Evolutionary conservation across 2,888 invertebrate genomes (phyloP).

Genomic region (Xestia xanthographa): DNA sequence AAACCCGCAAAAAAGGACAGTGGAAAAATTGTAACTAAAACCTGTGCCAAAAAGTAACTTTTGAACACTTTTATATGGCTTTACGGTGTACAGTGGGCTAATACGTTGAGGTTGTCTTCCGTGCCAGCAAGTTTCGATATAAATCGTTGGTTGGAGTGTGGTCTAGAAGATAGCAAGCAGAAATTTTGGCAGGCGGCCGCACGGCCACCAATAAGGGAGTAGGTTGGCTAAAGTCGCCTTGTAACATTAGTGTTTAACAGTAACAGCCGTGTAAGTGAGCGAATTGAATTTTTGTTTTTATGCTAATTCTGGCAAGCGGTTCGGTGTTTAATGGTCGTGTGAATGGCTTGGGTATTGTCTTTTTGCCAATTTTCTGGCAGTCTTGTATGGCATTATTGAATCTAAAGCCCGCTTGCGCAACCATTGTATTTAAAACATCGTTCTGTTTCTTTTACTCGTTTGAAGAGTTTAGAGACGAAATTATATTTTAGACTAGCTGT

Average conservation of each 20-base stretch:
- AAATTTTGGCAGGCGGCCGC: conserved; percentile 66
- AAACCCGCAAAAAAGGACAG: conserved; percentile 38
- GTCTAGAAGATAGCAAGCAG: conserved; percentile 64
- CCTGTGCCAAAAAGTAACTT: conserved; percentile 66
- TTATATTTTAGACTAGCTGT: not conserved
- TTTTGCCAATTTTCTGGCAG: conserved; percentile 30
- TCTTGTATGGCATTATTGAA: conserved; percentile 1
- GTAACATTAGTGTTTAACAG: conserved; percentile 47
- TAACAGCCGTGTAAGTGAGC: conserved; percentile 52
- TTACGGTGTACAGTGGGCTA: conserved; percentile 68
- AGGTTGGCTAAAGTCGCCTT: conserved; percentile 44
- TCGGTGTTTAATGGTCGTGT: conserved; percentile 30
- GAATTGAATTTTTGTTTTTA: conserved; percentile 68
- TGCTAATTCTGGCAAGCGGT: conserved; percentile 61
- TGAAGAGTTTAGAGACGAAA: not conserved
- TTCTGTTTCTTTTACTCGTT: not conserved
- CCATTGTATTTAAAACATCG: not conserved
- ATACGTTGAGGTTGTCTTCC: conserved; percentile 70
- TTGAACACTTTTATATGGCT: conserved; percentile 68
- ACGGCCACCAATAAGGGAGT: conserved; percentile 49
- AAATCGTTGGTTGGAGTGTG: conserved; percentile 72
- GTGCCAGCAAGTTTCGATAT: conserved; percentile 77
- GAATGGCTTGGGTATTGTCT: conserved; percentile 28
- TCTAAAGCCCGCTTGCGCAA: not conserved
- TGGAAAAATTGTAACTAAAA: conserved; percentile 50